phyloP scores from a whole-genome alignment of 2,113 vertebrate species.

The Athene cunicularia region DNA sequence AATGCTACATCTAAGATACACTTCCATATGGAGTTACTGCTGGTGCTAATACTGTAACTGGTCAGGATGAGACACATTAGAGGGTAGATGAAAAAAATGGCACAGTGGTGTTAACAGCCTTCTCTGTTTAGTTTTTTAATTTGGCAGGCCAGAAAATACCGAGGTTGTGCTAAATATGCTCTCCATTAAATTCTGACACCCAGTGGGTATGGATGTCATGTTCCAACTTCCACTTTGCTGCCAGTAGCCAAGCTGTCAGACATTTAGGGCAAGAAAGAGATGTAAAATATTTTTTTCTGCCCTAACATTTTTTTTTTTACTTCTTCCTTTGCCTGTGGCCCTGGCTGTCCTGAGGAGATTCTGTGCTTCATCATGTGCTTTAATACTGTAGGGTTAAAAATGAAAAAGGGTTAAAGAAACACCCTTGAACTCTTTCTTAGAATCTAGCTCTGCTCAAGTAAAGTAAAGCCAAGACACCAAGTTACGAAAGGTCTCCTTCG shows the following conservation, averaged over 20 bases:
- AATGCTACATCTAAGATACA: not conserved
- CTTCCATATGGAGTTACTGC: not conserved
- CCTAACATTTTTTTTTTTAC: not conserved
- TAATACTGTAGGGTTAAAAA: not conserved
- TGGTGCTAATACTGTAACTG: not conserved
- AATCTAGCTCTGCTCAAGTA: not conserved
- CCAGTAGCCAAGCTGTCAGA: not conserved
- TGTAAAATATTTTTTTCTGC: not conserved
- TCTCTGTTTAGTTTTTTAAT: not conserved
- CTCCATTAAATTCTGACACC: not conserved
- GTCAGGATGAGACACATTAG: not conserved
- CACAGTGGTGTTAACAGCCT: not conserved
- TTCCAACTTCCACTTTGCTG: not conserved
- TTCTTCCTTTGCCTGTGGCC: not conserved
- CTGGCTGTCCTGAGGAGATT: not conserved
- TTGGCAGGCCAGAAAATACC: not conserved
- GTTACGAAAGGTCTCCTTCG: not conserved
- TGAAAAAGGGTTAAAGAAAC: not conserved
- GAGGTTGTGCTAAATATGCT: not conserved
- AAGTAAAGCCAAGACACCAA: not conserved
- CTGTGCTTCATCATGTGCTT: not conserved
- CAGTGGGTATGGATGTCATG: not conserved
- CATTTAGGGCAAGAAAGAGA: not conserved
- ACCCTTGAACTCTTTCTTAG: not conserved
- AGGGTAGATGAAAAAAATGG: not conserved